A percentile compares a stretch with the other conserved stretches of the same genome.
Conservation (phyloP, 2,888 invertebrate species). For the Drosophila anomelani region DNA sequence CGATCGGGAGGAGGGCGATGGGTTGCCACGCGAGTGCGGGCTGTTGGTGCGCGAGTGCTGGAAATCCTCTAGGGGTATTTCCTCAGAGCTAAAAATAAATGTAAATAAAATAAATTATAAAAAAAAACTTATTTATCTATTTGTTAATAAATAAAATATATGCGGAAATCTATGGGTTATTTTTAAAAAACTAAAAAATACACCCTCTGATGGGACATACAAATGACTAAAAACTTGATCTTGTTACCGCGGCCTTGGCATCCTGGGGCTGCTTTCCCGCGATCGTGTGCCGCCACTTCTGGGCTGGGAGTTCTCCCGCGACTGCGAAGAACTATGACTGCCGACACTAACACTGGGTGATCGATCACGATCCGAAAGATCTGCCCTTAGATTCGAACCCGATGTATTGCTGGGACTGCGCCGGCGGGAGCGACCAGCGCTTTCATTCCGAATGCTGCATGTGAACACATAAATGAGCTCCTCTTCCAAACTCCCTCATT, state of each 20-base stretch:
- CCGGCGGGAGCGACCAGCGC: constrained; percentile 80
- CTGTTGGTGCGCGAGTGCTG: constrained; percentile 86
- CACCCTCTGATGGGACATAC: constrained; percentile 7
- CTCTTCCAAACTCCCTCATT: neutral
- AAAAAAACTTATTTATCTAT: neutral
- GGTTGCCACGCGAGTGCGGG: constrained; percentile 80
- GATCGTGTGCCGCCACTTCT: constrained; percentile 85
- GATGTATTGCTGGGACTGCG: constrained; percentile 85
- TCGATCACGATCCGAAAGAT: constrained; percentile 74
- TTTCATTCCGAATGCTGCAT: constrained; percentile 80
- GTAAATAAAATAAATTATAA: neutral
- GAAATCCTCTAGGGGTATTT: constrained; percentile 93
- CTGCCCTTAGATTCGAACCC: constrained; percentile 74
- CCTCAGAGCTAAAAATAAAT: constrained; percentile 86
- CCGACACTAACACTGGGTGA: constrained; percentile 82
- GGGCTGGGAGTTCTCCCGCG: constrained; percentile 82
- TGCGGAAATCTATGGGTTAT: neutral
- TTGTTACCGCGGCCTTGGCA: constrained; percentile 88
- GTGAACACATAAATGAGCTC: constrained; percentile 9
- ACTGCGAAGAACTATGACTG: constrained; percentile 84
- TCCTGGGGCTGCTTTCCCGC: constrained; percentile 89
- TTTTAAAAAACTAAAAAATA: neutral
- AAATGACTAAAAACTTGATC: constrained; percentile 5
- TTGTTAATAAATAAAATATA: neutral
- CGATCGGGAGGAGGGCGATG: constrained; percentile 84